Percentiles rank a stretch among this genome's conserved stretches.
Evolutionary conservation across 2,113 vertebrate genomes (phyloP).

Genomic region (Lonchura striata): DNA sequence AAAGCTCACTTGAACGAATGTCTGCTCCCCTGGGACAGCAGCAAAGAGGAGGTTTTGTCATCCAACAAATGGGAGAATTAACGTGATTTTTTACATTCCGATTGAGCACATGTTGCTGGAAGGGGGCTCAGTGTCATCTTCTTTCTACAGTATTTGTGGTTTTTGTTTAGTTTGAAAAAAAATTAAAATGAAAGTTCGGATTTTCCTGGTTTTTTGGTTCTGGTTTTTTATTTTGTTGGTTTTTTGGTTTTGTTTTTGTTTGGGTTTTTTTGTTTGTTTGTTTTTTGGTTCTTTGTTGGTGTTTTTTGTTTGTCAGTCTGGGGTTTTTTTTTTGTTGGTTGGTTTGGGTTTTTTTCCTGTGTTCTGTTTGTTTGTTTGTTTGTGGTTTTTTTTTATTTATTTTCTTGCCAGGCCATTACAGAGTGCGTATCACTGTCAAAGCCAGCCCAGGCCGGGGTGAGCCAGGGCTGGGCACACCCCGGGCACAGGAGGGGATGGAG

Average conservation of each 20-base stretch:
- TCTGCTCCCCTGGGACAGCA: neutral
- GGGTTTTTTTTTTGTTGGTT: neutral
- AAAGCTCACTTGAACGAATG: neutral
- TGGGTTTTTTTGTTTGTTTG: too few species aligned
- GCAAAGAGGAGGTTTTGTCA: neutral
- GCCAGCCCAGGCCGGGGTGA: fast-evolving
- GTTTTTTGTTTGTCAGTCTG: neutral
- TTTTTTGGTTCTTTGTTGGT: too few species aligned
- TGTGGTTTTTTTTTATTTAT: neutral
- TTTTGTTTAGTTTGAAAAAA: neutral
- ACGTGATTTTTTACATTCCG: neutral
- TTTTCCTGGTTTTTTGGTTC: neutral
- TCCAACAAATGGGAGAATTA: neutral
- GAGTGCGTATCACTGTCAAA: neutral
- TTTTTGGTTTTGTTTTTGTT: too few species aligned
- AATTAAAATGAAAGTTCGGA: too few species aligned
- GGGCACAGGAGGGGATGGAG: neutral
- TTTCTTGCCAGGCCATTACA: fast-evolving
- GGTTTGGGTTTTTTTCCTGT: too few species aligned
- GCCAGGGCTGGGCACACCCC: fast-evolving
- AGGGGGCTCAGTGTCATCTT: neutral
- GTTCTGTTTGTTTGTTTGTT: too few species aligned
- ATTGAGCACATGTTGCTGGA: neutral
- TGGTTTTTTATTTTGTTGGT: neutral
- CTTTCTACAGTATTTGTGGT: neutral